Conservation (phyloP, 1,140 invertebrate species). For the Agraylea sexmaculata region DNA sequence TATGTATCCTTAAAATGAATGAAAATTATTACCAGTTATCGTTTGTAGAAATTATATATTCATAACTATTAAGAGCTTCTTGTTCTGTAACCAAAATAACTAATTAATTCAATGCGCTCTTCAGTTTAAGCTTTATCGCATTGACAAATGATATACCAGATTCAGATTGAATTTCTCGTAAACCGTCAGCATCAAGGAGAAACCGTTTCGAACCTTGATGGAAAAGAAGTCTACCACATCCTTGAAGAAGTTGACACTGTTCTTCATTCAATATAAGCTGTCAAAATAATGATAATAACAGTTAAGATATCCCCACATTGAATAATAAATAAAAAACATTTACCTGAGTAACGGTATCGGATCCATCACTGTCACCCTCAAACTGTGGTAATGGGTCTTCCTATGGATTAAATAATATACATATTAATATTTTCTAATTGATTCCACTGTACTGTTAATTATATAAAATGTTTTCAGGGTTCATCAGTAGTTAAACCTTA, state of each 20-base stretch:
- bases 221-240: conserved; percentile 7
- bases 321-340: conserved; percentile 1
- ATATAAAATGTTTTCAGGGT: conserved; percentile 21
- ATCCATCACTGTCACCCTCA: no score
- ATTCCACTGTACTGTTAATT: conserved; percentile 23
- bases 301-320: not conserved
- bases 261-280: conserved; percentile 13
- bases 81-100: no score
- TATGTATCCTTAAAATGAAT: no score
- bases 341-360: conserved; percentile 6
- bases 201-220: conserved; percentile 9
- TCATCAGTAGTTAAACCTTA: conserved; percentile 24
- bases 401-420: conserved; percentile 26
- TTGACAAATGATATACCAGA: conserved; percentile 1
- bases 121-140: no score
- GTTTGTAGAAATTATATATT: no score
- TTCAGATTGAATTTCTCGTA: conserved; percentile 7
- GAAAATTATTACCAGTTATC: no score
- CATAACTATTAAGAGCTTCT: no score
- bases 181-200: conserved; percentile 8
- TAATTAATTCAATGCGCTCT: no score
- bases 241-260: conserved; percentile 13
- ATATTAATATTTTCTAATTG: conserved; percentile 21
- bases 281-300: not conserved
- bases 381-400: no score